A percentile compares a stretch with the other conserved stretches of the same genome.
phyloP scores from a whole-genome alignment of 2,888 invertebrate species.

The Callyntrura guangdongensis region DNA sequence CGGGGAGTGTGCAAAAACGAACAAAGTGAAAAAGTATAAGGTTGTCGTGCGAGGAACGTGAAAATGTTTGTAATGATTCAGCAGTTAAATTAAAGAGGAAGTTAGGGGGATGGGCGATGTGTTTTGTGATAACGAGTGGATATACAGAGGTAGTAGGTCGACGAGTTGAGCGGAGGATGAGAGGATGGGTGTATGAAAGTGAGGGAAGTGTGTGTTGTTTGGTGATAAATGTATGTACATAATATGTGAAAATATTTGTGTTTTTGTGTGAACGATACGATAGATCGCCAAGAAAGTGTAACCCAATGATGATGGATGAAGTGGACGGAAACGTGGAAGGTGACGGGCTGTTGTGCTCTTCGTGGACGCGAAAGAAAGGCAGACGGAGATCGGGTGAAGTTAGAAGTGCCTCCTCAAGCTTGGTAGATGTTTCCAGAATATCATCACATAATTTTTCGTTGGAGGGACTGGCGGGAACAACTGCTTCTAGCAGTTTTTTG shows the following conservation, averaged over 20 bases:
- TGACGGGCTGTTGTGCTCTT: not conserved
- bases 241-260: not conserved
- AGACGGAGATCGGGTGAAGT: not conserved
- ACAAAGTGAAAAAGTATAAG: not conserved
- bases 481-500: conserved; percentile 25
- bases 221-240: not conserved
- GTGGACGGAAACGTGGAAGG: conserved; percentile 8
- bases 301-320: conserved; percentile 56
- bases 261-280: not conserved
- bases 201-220: not conserved
- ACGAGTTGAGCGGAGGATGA: not conserved
- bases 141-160: not conserved
- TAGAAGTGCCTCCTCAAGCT: conserved; percentile 17
- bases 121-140: not conserved
- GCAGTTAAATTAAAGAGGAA: not conserved
- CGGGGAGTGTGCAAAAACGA: not conserved
- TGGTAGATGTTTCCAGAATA: conserved; percentile 45
- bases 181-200: not conserved
- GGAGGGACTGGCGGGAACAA: conserved; percentile 52
- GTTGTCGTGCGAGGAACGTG: not conserved
- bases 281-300: conserved; percentile 67
- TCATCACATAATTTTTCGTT: conserved; percentile 55
- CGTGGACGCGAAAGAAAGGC: conserved; percentile 46
- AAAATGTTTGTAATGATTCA: conserved; percentile 30
- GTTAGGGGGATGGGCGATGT: not conserved